These are phyloP conservation scores for Mimumesa dahlbomi DNA, from an alignment of 2,888 invertebrate genomes.

Conservation along the genomic window DNA sequence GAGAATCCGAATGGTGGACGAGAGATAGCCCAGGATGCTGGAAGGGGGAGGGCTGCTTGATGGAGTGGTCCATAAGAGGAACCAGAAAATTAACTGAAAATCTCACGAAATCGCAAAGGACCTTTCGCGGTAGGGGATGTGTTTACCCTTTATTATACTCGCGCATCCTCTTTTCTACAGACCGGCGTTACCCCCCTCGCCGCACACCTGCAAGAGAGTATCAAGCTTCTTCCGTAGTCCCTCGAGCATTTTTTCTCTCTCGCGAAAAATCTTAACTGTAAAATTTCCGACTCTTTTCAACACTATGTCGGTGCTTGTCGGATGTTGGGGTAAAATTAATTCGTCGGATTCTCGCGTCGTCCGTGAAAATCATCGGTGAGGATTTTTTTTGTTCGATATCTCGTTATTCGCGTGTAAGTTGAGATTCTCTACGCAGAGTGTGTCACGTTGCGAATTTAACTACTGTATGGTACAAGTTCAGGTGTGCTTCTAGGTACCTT, in stretches of 20 bases:
- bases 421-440: too few species aligned
- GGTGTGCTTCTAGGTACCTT: too few species aligned
- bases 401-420: too few species aligned
- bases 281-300: slow-evolving; percentile 10
- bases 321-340: too few species aligned
- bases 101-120: slow-evolving; percentile 69
- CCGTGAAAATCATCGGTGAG: background rate
- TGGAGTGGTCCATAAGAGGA: slow-evolving; percentile 64
- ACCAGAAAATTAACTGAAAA: slow-evolving; percentile 72
- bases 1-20: slow-evolving; percentile 63
- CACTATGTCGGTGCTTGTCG: background rate
- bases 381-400: too few species aligned
- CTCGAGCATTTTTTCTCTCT: slow-evolving; percentile 13
- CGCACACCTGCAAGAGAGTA: slow-evolving; percentile 1
- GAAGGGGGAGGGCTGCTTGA: slow-evolving; percentile 56
- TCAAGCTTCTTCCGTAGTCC: slow-evolving; percentile 23
- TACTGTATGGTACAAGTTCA: too few species aligned
- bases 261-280: slow-evolving; percentile 26
- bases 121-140: slow-evolving; percentile 56
- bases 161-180: slow-evolving; percentile 54
- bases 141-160: slow-evolving; percentile 74
- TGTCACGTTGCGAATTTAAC: too few species aligned
- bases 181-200: slow-evolving; percentile 10
- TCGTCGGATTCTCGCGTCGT: too few species aligned
- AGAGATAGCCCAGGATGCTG: slow-evolving; percentile 56